Conservation (phyloP, 2,888 invertebrate genomes). For the Cephus runcator region DNA sequence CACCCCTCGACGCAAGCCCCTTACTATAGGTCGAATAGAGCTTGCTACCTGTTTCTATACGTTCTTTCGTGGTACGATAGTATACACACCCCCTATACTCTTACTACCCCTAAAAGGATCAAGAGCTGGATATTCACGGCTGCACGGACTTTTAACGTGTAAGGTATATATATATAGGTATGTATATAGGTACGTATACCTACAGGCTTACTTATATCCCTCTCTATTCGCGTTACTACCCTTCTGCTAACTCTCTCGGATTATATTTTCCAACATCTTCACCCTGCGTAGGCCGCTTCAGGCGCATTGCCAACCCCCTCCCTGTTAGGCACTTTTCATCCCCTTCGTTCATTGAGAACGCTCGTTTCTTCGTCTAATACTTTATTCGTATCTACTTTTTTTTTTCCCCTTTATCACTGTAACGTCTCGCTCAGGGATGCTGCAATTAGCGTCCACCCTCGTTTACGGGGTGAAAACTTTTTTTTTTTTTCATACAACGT, state of each 20-base stretch:
- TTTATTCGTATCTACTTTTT: not conserved
- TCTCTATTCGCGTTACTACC: not conserved
- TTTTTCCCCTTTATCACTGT: not conserved
- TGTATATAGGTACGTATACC: not conserved
- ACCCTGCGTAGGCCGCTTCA: constrained; percentile 10
- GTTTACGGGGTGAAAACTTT: not conserved
- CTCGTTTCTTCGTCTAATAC: not conserved
- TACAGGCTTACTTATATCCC: not conserved
- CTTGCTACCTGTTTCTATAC: not conserved
- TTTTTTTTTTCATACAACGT: too few species aligned
- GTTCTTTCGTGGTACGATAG: not conserved
- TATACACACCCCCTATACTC: not conserved
- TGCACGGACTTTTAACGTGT: not conserved
- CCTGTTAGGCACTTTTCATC: not conserved
- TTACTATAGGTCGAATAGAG: not conserved
- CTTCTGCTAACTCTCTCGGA: constrained; percentile 20
- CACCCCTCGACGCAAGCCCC: too few species aligned
- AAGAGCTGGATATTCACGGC: constrained; percentile 16
- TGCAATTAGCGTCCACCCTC: not conserved
- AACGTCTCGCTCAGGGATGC: not conserved
- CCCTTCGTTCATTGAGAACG: not conserved
- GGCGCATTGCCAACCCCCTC: constrained; percentile 21
- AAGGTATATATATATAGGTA: too few species aligned
- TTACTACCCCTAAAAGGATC: constrained; percentile 24
- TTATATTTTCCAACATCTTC: constrained; percentile 47